A percentile compares a stretch with the other conserved stretches of the same genome.
Evolutionary conservation across 2,797 vertebrate genomes (phyloP).

Genomic region (Phrynocephalus vlangalii): DNA sequence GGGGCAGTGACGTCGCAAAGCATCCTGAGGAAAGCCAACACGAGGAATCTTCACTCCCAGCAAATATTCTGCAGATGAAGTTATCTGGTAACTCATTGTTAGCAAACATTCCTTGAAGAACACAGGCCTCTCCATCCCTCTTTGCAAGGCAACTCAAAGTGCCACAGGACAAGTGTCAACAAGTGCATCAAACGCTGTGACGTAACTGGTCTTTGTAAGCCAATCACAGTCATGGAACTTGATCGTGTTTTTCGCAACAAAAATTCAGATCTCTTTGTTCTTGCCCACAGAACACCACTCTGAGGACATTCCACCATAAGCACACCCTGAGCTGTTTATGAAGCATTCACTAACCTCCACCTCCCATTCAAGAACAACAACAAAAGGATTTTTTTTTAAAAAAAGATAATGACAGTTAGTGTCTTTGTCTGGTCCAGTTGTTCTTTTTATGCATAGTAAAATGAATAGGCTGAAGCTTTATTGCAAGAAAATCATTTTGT

Average conservation of each 20-base stretch:
- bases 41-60: slow-evolving; percentile 50
- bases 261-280: slow-evolving; percentile 58
- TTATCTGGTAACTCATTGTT: slow-evolving; percentile 45
- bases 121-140: slow-evolving; percentile 14
- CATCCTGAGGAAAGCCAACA: slow-evolving; percentile 60
- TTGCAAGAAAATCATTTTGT: slow-evolving; percentile 27
- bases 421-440: slow-evolving; percentile 49
- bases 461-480: slow-evolving; percentile 21
- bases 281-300: slow-evolving; percentile 39
- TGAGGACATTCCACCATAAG: slow-evolving; percentile 58
- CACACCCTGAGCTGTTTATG: slow-evolving; percentile 62
- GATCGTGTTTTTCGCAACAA: slow-evolving; percentile 62
- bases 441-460: slow-evolving; percentile 30
- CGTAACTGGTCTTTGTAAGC: slow-evolving; percentile 19
- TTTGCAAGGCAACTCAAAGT: slow-evolving; percentile 15
- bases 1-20: slow-evolving; percentile 55
- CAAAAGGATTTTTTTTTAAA: not conserved
- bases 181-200: slow-evolving; percentile 46
- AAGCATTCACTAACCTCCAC: slow-evolving; percentile 45
- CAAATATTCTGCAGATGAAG: slow-evolving; percentile 40
- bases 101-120: slow-evolving; percentile 43
- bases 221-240: slow-evolving; percentile 38
- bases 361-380: slow-evolving; percentile 57
- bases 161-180: slow-evolving; percentile 27
- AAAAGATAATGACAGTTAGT: not conserved